Evolutionary conservation across 2,888 invertebrate species (phyloP), one percentile per base, ranked within the genome.

Genomic region (Sphaerophoria rueppellii): DNA sequence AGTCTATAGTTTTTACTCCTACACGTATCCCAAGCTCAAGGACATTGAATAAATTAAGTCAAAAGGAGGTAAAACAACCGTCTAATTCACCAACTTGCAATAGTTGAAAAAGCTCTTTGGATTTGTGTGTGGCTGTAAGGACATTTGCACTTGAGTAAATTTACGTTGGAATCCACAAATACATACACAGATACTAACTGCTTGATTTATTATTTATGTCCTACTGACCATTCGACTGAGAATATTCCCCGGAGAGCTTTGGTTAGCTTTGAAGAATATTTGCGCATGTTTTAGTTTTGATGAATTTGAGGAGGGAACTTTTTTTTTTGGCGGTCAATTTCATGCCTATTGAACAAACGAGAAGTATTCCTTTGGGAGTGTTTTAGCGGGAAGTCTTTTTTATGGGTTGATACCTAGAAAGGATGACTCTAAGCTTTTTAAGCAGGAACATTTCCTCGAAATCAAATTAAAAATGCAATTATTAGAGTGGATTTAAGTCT

Each of bases 401-500:
- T 6, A 43, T 40, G 40, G 24, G 1, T 24, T 24, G 2, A 24
- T 24, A 24, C 24, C 24, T 24, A 2, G 24, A 24, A 24, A 24
- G 24, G 24, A 24, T 24, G 24, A 24, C 24, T 24, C 24, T 24
- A 2, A 24, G 24, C 2, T 24, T 24, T 24, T 24, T 24, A 24
- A 24, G 24, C 2, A 24, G 24, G 24, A 24, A 50, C 16, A 32
- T 40, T 54, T 67, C 11, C 32, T n/a, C 24, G 2, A 54, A 40
- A 32, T 37, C 6, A n/a, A 43, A 67, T 67, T 52, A 67, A 54
- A 67, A 54, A 67, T 67, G 67, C 67, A 67, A 67, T 67, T 54
- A 67, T 67, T n/a, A 54, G 54, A 52, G 24, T 2, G 52, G n/a
- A 9, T 9, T 9, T 40, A 40, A 40, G 2, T 35, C 46, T 37